A percentile compares a stretch with the other conserved stretches of the same genome.
These are phyloP conservation scores for Cheiracanthium punctorium DNA, from an alignment of 2,888 invertebrate species.

Conservation along the genomic window DNA sequence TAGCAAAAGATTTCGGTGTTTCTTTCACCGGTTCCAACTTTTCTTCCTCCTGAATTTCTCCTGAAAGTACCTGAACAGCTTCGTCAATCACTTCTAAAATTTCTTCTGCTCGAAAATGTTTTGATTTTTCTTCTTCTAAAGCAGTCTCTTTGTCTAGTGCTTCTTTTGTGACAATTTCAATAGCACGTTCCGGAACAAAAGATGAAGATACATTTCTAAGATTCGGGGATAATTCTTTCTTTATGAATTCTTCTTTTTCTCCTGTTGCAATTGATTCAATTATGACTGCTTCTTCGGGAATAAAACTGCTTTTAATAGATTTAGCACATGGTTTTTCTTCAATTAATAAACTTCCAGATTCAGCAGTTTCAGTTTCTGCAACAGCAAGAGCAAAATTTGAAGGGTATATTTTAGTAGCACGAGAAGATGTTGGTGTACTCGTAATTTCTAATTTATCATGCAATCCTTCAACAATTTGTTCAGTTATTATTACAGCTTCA, in stretches of 20 bases:
- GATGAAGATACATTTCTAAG: slow-evolving; percentile 9
- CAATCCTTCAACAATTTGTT: slow-evolving; percentile 25
- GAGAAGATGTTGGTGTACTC: slow-evolving; percentile 16
- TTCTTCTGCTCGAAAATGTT: slow-evolving; percentile 40
- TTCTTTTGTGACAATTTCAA: slow-evolving; percentile 31
- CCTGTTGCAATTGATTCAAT: slow-evolving; percentile 58
- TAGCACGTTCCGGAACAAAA: slow-evolving; percentile 47
- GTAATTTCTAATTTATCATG: slow-evolving; percentile 18
- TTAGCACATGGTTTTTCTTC: slow-evolving; percentile 40
- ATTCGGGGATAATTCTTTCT: slow-evolving; percentile 20
- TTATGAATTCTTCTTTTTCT: slow-evolving; percentile 45
- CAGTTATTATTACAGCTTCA: slow-evolving; percentile 64
- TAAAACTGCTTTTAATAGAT: slow-evolving; percentile 52
- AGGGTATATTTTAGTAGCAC: slow-evolving; percentile 22
- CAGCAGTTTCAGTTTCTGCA: slow-evolving; percentile 60
- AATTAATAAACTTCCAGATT: slow-evolving; percentile 59
- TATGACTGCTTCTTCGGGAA: slow-evolving; percentile 68
- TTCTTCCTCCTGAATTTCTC: slow-evolving; percentile 38
- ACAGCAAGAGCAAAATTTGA: slow-evolving; percentile 67
- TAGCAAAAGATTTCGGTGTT: slow-evolving; percentile 30
- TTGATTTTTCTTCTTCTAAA: slow-evolving; percentile 35
- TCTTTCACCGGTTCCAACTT: slow-evolving; percentile 29
- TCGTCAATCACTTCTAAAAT: slow-evolving; percentile 34
- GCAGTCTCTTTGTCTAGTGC: slow-evolving; percentile 43
- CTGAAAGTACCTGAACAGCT: slow-evolving; percentile 26